A percentile compares a stretch with the other conserved stretches of the same genome.
Conservation (phyloP, 2,888 invertebrate species). For the Gasteruption jaculator region DNA sequence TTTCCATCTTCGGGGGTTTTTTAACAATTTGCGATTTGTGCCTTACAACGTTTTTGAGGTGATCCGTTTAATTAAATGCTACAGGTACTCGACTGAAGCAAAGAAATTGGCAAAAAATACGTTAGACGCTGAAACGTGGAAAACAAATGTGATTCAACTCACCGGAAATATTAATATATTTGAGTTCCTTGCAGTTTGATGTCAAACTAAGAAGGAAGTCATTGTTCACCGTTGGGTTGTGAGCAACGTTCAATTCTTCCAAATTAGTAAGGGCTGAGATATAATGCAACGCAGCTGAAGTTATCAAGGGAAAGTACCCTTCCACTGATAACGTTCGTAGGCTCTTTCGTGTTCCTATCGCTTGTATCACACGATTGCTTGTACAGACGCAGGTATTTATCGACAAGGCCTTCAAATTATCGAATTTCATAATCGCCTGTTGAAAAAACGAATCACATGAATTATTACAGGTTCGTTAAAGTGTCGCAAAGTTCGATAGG, state of each 20-base stretch:
- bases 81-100: no score
- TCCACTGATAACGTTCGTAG: conserved; percentile 32
- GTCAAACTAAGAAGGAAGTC: conserved; percentile 55
- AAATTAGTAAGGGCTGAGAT: conserved; percentile 52
- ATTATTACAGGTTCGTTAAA: no score
- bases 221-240: conserved; percentile 55
- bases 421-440: conserved; percentile 32
- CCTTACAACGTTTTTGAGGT: no score
- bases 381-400: conserved; percentile 32
- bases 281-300: conserved; percentile 41
- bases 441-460: no score
- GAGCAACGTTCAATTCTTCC: conserved; percentile 51
- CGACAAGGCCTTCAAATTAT: conserved; percentile 31
- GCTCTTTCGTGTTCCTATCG: conserved; percentile 29
- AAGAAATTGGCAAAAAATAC: no score
- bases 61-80: no score
- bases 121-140: no score
- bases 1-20: no score
- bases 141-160: no score
- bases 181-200: conserved; percentile 32
- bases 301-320: conserved; percentile 41
- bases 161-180: conserved; percentile 35
- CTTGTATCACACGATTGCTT: conserved; percentile 28
- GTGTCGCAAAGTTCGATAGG: no score
- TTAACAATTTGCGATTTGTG: no score